Conservation (phyloP, 2,113 vertebrate species). For the Crotalus horridus region DNA sequence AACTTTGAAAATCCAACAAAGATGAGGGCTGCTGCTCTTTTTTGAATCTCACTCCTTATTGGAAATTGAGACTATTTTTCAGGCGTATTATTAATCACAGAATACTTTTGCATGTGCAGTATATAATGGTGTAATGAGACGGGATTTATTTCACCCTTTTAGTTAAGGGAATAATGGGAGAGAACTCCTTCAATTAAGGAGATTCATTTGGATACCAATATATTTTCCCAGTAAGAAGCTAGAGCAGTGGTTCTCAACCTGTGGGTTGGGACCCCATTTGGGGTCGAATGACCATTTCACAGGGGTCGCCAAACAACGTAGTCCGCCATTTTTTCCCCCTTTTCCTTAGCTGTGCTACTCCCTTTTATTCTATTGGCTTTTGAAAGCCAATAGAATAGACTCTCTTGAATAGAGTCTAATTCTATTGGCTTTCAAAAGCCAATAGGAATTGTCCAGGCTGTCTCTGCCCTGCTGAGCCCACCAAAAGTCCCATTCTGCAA, state of each 20-base stretch:
- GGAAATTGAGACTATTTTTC: constrained; percentile 3
- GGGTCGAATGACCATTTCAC: no score
- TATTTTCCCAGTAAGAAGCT: neutral
- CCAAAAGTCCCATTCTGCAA: no score
- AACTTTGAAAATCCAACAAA: neutral
- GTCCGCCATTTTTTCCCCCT: no score
- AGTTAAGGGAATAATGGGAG: neutral
- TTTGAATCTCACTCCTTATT: neutral
- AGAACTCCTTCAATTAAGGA: neutral
- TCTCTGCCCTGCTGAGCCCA: no score
- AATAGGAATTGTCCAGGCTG: no score
- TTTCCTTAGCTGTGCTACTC: no score
- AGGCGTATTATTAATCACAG: neutral
- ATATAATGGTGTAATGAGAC: neutral
- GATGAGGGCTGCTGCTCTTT: neutral
- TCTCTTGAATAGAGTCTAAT: no score
- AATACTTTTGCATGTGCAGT: constrained; percentile 1
- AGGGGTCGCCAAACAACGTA: no score
- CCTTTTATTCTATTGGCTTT: no score
- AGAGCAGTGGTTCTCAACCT: neutral
- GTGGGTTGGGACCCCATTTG: no score
- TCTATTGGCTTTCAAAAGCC: no score
- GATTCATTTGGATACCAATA: neutral
- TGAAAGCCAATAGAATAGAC: no score
- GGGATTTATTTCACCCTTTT: neutral